Evolutionary conservation across 2,888 invertebrate species (phyloP), one percentile per base, ranked within the genome.

Genomic region (Belgica antarctica): DNA sequence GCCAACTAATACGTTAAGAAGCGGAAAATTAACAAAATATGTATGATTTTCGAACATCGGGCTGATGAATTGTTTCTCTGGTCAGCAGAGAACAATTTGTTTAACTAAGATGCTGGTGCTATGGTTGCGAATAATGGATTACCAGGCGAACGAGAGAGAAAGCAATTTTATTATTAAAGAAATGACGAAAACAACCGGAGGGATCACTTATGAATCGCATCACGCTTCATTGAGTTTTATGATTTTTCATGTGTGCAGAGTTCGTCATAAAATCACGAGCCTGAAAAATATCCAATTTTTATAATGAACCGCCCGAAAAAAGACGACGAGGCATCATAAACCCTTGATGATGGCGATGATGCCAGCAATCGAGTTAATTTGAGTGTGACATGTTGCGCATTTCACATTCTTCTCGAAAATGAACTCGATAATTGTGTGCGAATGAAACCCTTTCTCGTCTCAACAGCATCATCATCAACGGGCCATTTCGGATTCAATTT

Each of bases 371-470:
- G 41, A 41, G 41, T 41, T 41, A 41, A 41, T 41, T n/a, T 12
- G 15, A 41, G 41, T 41, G 41, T 10, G 41, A 41, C 10, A 41
- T 41, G 41, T 41, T 41, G 41, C 41, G 41, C 41, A 41, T 41
- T 41, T 41, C 41, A 10, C n/a, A n/a, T n/a, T 41, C 41, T 10
- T n/a, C n/a, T n/a, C n/a, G 41, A 12, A 17, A 52, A 52, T 52
- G 12, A 52, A 52, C 52, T 52, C 52, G 12, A 3, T 22, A 52
- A 52, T 52, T 17, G 22, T 52, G 22, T 52, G 52, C 12, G 41
- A n/a, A 41, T 12, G 34, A 41, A n/a, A 52, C 52, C 52, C 52
- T 22, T 52, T 52, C 10, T 5, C n/a, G n/a, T n/a, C 41, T 41
- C 15, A 34, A 12, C 10, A 41, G 41, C 41, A 2, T 15, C 2